A percentile compares a stretch with the other conserved stretches of the same genome.
Evolutionary conservation across 2,113 vertebrate genomes (phyloP).

Genomic region (Phyllostomus discolor): DNA sequence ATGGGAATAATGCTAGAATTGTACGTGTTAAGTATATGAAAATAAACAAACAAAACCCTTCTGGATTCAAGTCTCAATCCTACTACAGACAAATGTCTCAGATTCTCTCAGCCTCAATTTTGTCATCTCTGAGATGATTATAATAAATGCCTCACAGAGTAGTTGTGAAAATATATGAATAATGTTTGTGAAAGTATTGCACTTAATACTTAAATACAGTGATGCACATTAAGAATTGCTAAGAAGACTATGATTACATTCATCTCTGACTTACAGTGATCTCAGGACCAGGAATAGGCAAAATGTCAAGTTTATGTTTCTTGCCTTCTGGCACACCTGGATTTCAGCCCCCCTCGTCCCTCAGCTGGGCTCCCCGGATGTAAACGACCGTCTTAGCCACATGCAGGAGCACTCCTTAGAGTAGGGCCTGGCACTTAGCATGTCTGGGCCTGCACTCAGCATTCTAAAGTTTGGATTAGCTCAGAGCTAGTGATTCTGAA

Average conservation of each 20-base stretch:
- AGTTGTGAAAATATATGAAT: background rate
- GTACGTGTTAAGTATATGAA: background rate
- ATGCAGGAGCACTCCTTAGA: background rate
- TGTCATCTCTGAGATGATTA: background rate
- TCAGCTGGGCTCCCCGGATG: background rate
- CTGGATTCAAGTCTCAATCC: background rate
- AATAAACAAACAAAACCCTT: background rate
- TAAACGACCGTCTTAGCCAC: background rate
- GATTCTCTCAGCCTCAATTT: background rate
- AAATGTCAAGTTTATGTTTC: constrained; percentile 7
- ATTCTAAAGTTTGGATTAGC: background rate
- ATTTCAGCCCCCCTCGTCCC: background rate
- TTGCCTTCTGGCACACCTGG: background rate
- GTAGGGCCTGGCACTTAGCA: background rate
- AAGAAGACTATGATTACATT: background rate
- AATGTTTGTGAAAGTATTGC: background rate
- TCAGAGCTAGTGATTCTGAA: background rate
- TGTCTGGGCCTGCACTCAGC: background rate
- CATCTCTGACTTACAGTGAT: background rate
- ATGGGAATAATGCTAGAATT: background rate
- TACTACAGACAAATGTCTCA: background rate
- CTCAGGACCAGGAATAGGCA: background rate
- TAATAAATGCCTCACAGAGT: background rate
- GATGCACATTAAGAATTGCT: background rate
- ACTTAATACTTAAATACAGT: background rate